phyloP scores from a whole-genome alignment of 2,888 invertebrate genomes.

The Lamellibrachia satsuma region DNA sequence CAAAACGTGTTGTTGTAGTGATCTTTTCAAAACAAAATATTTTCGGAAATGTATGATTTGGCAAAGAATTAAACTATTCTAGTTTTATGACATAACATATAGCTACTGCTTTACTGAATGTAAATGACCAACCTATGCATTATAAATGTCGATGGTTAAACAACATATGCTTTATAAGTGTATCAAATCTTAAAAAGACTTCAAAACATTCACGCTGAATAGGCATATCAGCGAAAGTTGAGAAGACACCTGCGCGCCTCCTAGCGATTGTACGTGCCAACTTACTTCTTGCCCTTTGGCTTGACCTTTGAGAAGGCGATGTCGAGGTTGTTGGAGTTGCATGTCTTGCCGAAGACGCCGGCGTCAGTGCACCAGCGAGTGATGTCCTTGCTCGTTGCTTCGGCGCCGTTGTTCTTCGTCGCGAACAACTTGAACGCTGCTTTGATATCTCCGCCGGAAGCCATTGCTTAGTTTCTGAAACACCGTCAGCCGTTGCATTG shows the following conservation, averaged over 20 bases:
- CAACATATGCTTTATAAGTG: no score
- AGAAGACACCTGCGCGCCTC: not conserved
- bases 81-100: no score
- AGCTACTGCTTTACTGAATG: no score
- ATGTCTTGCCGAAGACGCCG: conserved; percentile 37
- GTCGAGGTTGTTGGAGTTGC: conserved; percentile 42
- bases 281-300: conserved; percentile 36
- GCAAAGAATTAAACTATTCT: no score
- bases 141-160: no score
- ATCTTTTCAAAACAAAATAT: no score
- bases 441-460: conserved; percentile 29
- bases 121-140: no score
- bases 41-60: no score
- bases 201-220: not conserved
- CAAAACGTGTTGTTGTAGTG: no score
- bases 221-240: not conserved
- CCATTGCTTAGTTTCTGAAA: conserved; percentile 27
- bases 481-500: not conserved
- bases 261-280: not conserved
- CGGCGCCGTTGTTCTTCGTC: conserved; percentile 32
- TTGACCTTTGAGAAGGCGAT: conserved; percentile 41
- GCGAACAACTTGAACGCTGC: conserved; percentile 34
- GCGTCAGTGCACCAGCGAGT: conserved; percentile 42
- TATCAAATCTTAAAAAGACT: not conserved
- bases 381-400: conserved; percentile 37